Conservation (phyloP, 1,140 invertebrate genomes). For the Pomacea maculata region DNA sequence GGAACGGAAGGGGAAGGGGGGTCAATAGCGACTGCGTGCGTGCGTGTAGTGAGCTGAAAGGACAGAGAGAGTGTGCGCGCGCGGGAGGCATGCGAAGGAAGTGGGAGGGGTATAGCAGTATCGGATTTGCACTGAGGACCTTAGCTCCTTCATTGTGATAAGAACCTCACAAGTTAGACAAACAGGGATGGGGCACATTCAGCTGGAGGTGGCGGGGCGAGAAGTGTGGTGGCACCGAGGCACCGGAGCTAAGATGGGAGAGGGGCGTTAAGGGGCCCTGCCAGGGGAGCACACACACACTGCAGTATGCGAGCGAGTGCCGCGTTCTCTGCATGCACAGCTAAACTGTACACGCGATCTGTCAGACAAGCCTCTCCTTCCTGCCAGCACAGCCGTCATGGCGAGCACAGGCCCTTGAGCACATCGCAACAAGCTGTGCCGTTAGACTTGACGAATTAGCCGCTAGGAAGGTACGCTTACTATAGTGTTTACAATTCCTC, state of each 20-base stretch:
- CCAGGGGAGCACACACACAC: too few species aligned
- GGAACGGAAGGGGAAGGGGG: background rate
- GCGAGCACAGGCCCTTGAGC: too few species aligned
- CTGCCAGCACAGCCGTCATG: too few species aligned
- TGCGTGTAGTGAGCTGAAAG: background rate
- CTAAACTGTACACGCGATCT: too few species aligned
- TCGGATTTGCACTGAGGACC: background rate
- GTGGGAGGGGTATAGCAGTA: background rate
- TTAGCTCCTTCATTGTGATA: slow-evolving; percentile 18
- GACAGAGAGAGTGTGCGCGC: background rate
- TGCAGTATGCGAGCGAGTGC: too few species aligned
- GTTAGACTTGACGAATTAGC: too few species aligned
- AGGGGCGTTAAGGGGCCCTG: background rate
- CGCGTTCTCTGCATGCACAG: too few species aligned
- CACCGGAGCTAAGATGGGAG: background rate
- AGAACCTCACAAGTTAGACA: slow-evolving; percentile 16
- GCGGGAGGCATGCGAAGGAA: background rate
- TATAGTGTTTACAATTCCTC: too few species aligned
- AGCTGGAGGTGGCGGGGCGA: background rate
- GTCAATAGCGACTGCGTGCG: background rate
- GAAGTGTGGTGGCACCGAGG: background rate
- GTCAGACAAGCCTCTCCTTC: too few species aligned
- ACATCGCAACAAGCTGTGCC: too few species aligned
- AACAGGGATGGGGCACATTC: background rate
- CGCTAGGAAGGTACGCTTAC: too few species aligned